Base-by-base conservation (phyloP, 2,888 invertebrate species). In the Caenorhabditis auriculariae region DNA sequence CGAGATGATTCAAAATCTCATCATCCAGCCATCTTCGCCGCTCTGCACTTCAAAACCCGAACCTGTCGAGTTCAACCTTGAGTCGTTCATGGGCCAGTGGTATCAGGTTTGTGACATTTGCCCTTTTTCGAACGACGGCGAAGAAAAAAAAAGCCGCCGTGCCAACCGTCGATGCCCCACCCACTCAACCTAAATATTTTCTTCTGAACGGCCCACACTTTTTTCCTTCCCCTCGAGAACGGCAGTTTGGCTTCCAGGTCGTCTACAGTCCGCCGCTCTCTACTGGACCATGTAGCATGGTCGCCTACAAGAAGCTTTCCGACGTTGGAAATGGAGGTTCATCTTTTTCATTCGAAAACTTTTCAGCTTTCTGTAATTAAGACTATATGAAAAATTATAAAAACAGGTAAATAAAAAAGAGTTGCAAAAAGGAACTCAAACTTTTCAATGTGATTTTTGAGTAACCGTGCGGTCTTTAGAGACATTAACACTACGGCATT, bases 191-290 rank as follows among this genome's bases (percentile, higher is more conserved):
- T 35, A 35, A 9, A 35, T 9, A 35, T n/a, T 12, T 35, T 35
- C n/a, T 12, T 35, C 35, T 35, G n/a, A 35, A 12, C n/a, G 35
- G 35, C 12, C 35, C 35, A 12, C 35, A 35, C n/a, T 9, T n/a
- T 35, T 35, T 35, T n/a, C n/a, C n/a, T n/a, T n/a, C n/a, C n/a
- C n/a, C n/a, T n/a, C n/a, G n/a, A n/a, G n/a, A n/a, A n/a, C n/a
- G n/a, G n/a, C n/a, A n/a, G n/a, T n/a, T n/a, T n/a, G n/a, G n/a
- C 29, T 23, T 52, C 15, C 50, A 76, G 75, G 78, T 79, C 9
- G 67, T 81, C 27, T 81, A 81, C 72, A 74, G 72, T 15, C 81
- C 81, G 49, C 78, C 79, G 44, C 65, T 81, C 24, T 78, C 81
- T 4, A 60, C 69, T 29, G 78, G 77, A 35, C 77, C 81, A 21